Conservation (phyloP, 37 sponge, comb jelly and placozoan genomes). For the Mnemiopsis leidyi region DNA sequence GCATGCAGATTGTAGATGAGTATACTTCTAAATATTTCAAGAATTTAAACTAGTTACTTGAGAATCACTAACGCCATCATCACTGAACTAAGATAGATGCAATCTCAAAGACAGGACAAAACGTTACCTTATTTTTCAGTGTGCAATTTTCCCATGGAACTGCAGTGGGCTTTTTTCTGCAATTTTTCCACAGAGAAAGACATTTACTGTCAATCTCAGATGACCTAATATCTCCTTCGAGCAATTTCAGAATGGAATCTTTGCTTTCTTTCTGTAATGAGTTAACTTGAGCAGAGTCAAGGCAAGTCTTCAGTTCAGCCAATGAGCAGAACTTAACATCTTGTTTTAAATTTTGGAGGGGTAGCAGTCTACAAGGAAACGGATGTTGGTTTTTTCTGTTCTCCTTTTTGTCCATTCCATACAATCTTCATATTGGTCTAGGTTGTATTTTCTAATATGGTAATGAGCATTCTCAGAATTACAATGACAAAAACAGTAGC, state of each 20-base stretch:
- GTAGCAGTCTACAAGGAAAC: slow-evolving; percentile 44
- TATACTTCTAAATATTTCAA: too few relatives aligned
- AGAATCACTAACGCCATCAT: too few relatives aligned
- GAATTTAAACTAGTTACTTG: too few relatives aligned
- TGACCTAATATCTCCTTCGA: not conserved
- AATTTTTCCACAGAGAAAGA: not conserved
- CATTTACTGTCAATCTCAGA: slow-evolving; percentile 11
- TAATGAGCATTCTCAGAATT: too few relatives aligned
- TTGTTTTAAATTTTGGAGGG: slow-evolving; percentile 20
- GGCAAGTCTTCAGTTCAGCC: slow-evolving; percentile 52
- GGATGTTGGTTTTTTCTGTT: slow-evolving; percentile 26
- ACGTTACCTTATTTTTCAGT: not conserved
- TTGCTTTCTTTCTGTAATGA: slow-evolving; percentile 57
- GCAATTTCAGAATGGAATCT: slow-evolving; percentile 47
- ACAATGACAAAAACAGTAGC: too few relatives aligned
- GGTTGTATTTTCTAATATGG: too few relatives aligned
- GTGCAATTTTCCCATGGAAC: not conserved
- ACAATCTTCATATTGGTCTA: slow-evolving; percentile 32
- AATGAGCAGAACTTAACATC: slow-evolving; percentile 24
- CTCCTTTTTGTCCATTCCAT: slow-evolving; percentile 56
- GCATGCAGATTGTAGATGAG: too few relatives aligned
- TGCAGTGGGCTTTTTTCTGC: not conserved
- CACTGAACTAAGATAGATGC: not conserved
- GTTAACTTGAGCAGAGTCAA: slow-evolving; percentile 33
- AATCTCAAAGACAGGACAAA: not conserved